Evolutionary conservation across 2,888 invertebrate genomes (phyloP), one percentile per base, ranked within the genome.

Genomic region (Cybosia mesomella): DNA sequence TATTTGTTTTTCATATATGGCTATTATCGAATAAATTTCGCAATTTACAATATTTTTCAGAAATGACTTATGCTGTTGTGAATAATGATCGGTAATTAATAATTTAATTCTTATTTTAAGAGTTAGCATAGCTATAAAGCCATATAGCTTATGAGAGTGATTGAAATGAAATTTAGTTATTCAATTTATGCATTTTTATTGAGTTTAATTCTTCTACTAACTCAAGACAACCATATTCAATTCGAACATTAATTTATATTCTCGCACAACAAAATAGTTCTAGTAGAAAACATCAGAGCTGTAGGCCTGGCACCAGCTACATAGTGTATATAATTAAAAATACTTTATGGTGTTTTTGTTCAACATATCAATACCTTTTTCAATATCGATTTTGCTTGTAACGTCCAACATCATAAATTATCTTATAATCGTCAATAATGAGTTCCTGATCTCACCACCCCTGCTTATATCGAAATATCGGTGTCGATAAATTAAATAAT

Each of bases 401-500:
- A 11, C 11, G n/a, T 55, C 66, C 32, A 66, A 67, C 67, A 57
- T 59, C 66, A 74, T 75, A 77, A 75, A 74, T 77, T 39, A 68
- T 58, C 43, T 66, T 60, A 69, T 71, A 73, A 76, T 77, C 73
- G 68, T 36, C 67, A 71, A 71, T 73, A 79, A 79, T 73, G 55
- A 75, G 74, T 66, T 64, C 75, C 70, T 63, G 70, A 54, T 63
- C 34, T 72, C 64, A 43, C 61, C 72, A 75, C 77, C 81, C 82
- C 65, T 71, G 67, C 66, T 72, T 63, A 63, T 63, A 70, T 68
- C 70, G 49, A 28, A 43, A 67, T 66, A 81, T 76, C 66, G 28
- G 58, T 73, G 73, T 72, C 77, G 82, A 90, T 88, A 89, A 88
- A 91, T 87, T 87, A 85, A 85, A 87, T 85, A 83, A 85, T 83